These are phyloP conservation scores for Homarus gammarus DNA, from an alignment of 2,888 invertebrate genomes.

Conservation along the genomic window DNA sequence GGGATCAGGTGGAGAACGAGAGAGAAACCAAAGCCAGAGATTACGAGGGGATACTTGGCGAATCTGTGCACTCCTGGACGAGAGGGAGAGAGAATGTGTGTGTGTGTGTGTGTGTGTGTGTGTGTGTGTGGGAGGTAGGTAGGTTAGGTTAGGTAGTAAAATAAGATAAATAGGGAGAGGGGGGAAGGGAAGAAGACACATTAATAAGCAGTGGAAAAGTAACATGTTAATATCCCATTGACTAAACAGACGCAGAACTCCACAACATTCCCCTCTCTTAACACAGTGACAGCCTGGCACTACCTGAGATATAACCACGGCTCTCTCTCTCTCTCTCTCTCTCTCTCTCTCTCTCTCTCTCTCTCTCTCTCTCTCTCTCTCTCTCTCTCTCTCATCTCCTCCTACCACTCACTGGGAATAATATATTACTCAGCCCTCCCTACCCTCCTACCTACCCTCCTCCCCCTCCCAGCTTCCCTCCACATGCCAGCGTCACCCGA, in stretches of 20 bases:
- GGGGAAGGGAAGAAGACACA: no score
- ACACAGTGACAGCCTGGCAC: no score
- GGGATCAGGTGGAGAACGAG: constrained; percentile 35
- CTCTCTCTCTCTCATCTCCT: constrained; percentile 26
- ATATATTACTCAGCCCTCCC: background rate
- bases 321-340: constrained; percentile 46
- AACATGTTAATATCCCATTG: no score
- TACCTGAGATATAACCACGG: no score
- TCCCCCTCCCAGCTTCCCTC: background rate
- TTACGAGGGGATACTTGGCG: constrained; percentile 13
- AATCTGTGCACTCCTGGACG: constrained; percentile 31
- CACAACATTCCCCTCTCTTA: no score
- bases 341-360: constrained; percentile 10
- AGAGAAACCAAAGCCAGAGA: constrained; percentile 22
- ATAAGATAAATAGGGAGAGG: no score
- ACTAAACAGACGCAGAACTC: no score
- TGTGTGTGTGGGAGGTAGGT: no score
- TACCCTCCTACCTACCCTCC: background rate
- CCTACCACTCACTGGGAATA: no score
- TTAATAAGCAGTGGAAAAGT: no score
- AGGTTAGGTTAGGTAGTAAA: no score
- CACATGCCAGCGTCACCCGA: background rate
- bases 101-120: no score
- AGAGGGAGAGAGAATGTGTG: constrained; percentile 17
- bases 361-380: constrained; percentile 27